Evolutionary conservation across 2,113 vertebrate species (phyloP).

Genomic region (Hirundichthys speculiger): DNA sequence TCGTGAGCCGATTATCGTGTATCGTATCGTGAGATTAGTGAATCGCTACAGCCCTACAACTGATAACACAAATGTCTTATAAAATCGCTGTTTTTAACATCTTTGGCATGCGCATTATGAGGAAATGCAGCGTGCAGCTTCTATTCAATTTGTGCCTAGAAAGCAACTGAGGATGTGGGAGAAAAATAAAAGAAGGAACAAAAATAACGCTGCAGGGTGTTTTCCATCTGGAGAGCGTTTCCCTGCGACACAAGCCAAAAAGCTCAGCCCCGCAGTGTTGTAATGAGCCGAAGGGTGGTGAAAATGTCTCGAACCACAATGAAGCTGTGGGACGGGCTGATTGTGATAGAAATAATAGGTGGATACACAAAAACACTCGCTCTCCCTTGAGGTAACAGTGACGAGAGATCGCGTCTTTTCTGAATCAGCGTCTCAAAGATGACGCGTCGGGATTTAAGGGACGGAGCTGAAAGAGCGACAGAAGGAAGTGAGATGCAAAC

Average conservation of each 20-base stretch:
- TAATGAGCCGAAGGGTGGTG: not conserved
- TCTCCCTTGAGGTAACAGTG: not conserved
- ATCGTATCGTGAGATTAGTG: no score
- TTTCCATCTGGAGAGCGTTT: no score
- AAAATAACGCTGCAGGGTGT: not conserved
- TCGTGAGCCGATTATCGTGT: no score
- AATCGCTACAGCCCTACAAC: no score
- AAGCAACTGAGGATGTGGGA: rapidly evolving
- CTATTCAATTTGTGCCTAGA: not conserved
- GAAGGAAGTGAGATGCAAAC: not conserved
- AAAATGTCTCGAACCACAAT: no score
- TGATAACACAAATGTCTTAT: no score
- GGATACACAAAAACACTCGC: not conserved
- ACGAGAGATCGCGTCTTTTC: not conserved
- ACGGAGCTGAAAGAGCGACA: not conserved
- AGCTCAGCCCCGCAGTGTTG: not conserved
- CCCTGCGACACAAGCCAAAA: not conserved
- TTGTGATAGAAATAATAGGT: not conserved
- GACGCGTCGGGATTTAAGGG: not conserved
- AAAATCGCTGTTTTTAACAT: no score
- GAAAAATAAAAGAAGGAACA: not conserved
- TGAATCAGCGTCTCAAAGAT: not conserved
- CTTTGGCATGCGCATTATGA: no score
- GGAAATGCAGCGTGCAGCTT: not conserved
- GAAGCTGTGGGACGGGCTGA: not conserved